Base-by-base conservation (phyloP, 2,113 vertebrate species). In the Sardina pilchardus region DNA sequence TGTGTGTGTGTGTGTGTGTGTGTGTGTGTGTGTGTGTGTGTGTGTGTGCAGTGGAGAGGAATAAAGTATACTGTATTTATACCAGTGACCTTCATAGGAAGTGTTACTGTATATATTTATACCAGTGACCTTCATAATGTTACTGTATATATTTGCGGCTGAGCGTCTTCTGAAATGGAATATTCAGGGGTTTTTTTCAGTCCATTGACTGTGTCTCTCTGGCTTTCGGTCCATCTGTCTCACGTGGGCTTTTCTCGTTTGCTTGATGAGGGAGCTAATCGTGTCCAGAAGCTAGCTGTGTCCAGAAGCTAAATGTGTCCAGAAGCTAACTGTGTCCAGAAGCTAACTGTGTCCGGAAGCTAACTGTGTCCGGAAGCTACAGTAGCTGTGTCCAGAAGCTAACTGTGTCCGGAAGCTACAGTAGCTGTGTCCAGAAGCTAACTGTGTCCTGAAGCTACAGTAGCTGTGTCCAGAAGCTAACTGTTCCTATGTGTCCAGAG, bases 1-100 rank as follows among this genome's bases (percentile, higher is more conserved):
- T 83, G 82, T 59, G 45, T 82, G 82, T 53, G 26, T 36, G 82
- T 63, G 82, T 63, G 82, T 39, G 50, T 83, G n/a, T 63, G 50
- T 59, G 48, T 59, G 50, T 83, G 82, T 53, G 47, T 26, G 45
- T 50, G 45, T 47, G 48, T 81, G 81, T 44, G 81, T 81, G 81
- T 45, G 6, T 82, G 81, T 47, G 21, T 82, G 81, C 53, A 56
- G 0, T 5, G 5, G 53, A 56, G 53, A 56, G 19, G 21, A 42
- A 56, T 1, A 56, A 56, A 56, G 10, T 4, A 44, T 44, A 8
- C 4, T 47, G 4, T 50, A 50, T 50, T 12, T 50, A 50, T 17
- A 16, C 14, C 48, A 50, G 10, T 3, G 12, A 50, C 3, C 9
- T 16, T 3, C 47, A 48, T 48, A 50, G 48, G 3, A 50, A 50